Conservation (phyloP, 2,888 invertebrate genomes). For the Diplolepis rosae region DNA sequence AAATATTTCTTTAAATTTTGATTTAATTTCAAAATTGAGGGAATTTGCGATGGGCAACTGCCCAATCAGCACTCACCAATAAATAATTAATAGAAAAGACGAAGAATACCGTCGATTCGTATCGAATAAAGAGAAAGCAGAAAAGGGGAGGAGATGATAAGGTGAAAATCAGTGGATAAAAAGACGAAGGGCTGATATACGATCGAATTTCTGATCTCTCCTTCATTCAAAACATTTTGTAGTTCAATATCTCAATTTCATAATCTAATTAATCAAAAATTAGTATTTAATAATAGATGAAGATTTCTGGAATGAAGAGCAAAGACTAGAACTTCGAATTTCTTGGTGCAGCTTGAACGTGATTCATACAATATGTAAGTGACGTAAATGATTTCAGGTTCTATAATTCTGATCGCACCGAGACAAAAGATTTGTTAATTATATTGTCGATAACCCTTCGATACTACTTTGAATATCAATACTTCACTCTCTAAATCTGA, state of each 20-base stretch:
- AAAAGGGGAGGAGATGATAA: not conserved
- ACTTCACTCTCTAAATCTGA: not conserved
- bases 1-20: not conserved
- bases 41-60: slow-evolving; percentile 6
- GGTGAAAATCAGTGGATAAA: not conserved
- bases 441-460: not conserved
- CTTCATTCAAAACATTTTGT: not conserved
- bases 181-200: not conserved
- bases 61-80: slow-evolving; percentile 10
- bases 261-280: not conserved
- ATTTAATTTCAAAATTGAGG: not conserved
- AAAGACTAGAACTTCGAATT: not conserved
- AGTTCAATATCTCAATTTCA: not conserved
- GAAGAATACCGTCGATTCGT: slow-evolving; percentile 25
- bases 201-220: not conserved
- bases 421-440: not conserved
- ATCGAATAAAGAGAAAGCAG: not conserved
- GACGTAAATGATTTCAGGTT: not conserved
- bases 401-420: not conserved
- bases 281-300: not conserved
- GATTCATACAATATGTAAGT: not conserved
- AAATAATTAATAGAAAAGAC: slow-evolving; percentile 3
- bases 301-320: not conserved
- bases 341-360: not conserved
- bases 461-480: not conserved